Percentiles rank a stretch among this genome's conserved stretches.
Evolutionary conservation across 2,888 invertebrate genomes (phyloP).

Genomic region (Drosophila gaucha): DNA sequence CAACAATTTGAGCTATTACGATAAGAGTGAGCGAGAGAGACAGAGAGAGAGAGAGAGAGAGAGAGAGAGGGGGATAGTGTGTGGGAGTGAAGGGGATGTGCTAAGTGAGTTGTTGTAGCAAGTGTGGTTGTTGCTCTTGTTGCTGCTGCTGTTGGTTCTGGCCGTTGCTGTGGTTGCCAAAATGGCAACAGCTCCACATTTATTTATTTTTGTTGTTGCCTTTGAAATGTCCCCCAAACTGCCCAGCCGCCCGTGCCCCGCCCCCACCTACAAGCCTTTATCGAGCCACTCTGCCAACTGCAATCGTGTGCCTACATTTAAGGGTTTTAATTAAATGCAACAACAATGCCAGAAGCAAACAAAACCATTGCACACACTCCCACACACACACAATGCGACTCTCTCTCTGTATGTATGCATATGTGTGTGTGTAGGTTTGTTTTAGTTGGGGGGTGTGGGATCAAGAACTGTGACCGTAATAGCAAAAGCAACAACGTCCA

Average conservation of each 20-base stretch:
- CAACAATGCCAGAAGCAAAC: conserved; percentile 68
- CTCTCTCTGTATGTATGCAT: background rate
- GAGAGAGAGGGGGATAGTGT: background rate
- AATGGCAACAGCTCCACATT: conserved; percentile 54
- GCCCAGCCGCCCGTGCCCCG: background rate
- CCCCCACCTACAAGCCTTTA: background rate
- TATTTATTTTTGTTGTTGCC: conserved; percentile 60
- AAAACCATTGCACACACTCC: conserved; percentile 46
- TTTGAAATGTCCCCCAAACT: conserved; percentile 38
- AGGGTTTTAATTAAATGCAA: conserved; percentile 78
- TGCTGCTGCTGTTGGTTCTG: conserved; percentile 26
- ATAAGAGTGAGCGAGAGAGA: background rate
- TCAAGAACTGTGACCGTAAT: conserved; percentile 59
- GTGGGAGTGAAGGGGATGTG: conserved; percentile 1
- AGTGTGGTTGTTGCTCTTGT: conserved; percentile 27
- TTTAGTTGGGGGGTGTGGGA: conserved; percentile 3
- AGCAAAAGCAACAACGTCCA: conserved; percentile 28
- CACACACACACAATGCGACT: conserved; percentile 2
- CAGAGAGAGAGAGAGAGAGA: no score
- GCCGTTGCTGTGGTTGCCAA: conserved; percentile 49
- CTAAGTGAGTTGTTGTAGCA: conserved; percentile 18
- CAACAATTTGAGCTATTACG: conserved; percentile 62
- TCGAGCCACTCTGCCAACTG: conserved; percentile 39
- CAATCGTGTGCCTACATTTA: conserved; percentile 67
- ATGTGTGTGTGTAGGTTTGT: background rate